Percentiles rank a stretch among this genome's conserved stretches.
phyloP scores from a whole-genome alignment of 2,113 vertebrate species.

The Apeltes quadracus region DNA sequence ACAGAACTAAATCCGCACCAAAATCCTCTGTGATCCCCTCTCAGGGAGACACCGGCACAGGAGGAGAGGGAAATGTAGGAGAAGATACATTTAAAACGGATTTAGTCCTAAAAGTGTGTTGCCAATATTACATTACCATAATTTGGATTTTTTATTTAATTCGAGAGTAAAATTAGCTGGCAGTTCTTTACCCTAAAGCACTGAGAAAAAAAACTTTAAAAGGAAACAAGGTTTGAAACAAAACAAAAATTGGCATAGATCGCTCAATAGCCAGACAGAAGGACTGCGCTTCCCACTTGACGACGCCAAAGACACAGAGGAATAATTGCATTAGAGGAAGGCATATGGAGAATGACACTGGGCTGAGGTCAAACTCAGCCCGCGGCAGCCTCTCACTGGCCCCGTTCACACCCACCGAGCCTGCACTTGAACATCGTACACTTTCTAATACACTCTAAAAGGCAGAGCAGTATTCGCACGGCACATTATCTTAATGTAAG shows the following conservation, averaged over 20 bases:
- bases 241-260: not conserved
- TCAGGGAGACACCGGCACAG: slow-evolving; percentile 95
- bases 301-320: slow-evolving; percentile 12
- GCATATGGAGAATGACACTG: slow-evolving; percentile 67
- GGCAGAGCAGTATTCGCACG: slow-evolving; percentile 65
- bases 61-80: slow-evolving; percentile 32
- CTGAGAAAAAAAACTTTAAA: not conserved
- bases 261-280: slow-evolving; percentile 3
- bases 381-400: slow-evolving; percentile 40
- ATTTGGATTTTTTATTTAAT: slow-evolving; percentile 24
- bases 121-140: slow-evolving; percentile 11
- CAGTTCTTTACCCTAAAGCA: not conserved
- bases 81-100: slow-evolving; percentile 17
- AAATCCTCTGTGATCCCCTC: slow-evolving; percentile 92
- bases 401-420: slow-evolving; percentile 39
- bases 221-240: not conserved
- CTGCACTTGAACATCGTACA: slow-evolving; percentile 72
- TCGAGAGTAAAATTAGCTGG: not conserved
- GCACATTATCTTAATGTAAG: slow-evolving; percentile 71
- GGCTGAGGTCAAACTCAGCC: slow-evolving; percentile 64
- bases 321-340: slow-evolving; percentile 54
- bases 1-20: slow-evolving; percentile 80
- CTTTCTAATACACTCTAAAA: slow-evolving; percentile 75
- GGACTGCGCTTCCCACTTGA: slow-evolving; percentile 19
- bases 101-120: slow-evolving; percentile 29